Percentiles rank a stretch among this genome's conserved stretches.
These are phyloP conservation scores for Phymanthus crucifer DNA, from an alignment of 92 coral and sea anemone species.

Conservation along the genomic window DNA sequence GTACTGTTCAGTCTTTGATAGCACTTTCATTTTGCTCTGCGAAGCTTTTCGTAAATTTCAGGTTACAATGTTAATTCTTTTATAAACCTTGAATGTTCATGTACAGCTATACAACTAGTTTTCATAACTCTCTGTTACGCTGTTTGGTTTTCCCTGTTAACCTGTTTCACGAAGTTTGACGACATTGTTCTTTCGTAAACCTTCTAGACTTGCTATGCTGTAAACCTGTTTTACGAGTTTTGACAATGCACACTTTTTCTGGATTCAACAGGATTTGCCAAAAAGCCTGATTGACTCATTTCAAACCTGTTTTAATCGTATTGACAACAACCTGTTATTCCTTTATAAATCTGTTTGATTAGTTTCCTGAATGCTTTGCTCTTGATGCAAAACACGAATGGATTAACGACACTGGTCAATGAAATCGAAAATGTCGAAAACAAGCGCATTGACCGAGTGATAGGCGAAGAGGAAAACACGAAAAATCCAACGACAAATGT, in stretches of 20 bases:
- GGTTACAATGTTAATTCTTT: too few relatives aligned
- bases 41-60: too few relatives aligned
- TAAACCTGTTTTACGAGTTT: neutral
- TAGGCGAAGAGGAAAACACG: neutral
- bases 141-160: too few relatives aligned
- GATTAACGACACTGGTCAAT: neutral
- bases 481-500: neutral
- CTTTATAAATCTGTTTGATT: neutral
- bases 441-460: conserved; percentile 1
- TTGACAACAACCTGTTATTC: neutral
- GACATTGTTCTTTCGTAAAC: too few relatives aligned
- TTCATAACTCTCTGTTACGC: too few relatives aligned
- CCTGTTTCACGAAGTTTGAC: too few relatives aligned
- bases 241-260: neutral
- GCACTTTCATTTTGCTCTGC: too few relatives aligned
- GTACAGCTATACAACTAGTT: too few relatives aligned
- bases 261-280: neutral
- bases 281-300: neutral
- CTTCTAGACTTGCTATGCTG: too few relatives aligned
- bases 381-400: neutral
- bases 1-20: too few relatives aligned
- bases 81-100: too few relatives aligned
- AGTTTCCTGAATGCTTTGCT: conserved; percentile 4
- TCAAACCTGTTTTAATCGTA: neutral
- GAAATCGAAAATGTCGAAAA: conserved; percentile 2